Evolutionary conservation across 2,797 vertebrate genomes (phyloP).

Genomic region (Xiphorhynchus erythropygius): DNA sequence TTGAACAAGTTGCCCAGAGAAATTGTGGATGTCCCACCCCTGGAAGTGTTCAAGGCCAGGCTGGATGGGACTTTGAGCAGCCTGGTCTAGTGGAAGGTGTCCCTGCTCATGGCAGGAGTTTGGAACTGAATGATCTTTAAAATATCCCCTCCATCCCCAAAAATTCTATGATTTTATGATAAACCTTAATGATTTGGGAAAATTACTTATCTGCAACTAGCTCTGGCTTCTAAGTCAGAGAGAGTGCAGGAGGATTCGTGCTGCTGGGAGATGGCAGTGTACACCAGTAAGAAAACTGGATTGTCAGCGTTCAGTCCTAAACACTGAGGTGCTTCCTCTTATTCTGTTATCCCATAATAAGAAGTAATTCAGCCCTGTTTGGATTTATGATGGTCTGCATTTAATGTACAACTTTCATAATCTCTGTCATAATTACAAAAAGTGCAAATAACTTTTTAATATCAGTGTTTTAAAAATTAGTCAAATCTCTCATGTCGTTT

Average conservation of each 20-base stretch:
- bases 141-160: neutral
- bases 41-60: neutral
- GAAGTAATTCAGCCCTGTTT: neutral
- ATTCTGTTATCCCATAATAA: neutral
- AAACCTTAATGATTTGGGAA: neutral
- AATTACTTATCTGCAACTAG: neutral
- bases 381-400: neutral
- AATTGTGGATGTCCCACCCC: neutral
- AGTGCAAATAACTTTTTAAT: slow-evolving; percentile 47
- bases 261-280: neutral
- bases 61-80: rapidly evolving
- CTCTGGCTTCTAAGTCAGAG: neutral
- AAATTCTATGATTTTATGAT: neutral
- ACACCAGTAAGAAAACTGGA: neutral
- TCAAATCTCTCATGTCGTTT: slow-evolving; percentile 4
- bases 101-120: rapidly evolving
- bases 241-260: neutral
- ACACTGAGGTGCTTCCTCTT: neutral
- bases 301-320: neutral
- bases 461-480: neutral
- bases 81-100: rapidly evolving
- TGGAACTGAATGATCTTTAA: neutral
- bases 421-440: slow-evolving; percentile 30
- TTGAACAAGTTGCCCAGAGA: neutral
- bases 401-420: neutral